Percentiles rank a stretch among this genome's conserved stretches.
phyloP scores from a whole-genome alignment of 2,888 invertebrate species.

The Pyrocoelia pectoralis region DNA sequence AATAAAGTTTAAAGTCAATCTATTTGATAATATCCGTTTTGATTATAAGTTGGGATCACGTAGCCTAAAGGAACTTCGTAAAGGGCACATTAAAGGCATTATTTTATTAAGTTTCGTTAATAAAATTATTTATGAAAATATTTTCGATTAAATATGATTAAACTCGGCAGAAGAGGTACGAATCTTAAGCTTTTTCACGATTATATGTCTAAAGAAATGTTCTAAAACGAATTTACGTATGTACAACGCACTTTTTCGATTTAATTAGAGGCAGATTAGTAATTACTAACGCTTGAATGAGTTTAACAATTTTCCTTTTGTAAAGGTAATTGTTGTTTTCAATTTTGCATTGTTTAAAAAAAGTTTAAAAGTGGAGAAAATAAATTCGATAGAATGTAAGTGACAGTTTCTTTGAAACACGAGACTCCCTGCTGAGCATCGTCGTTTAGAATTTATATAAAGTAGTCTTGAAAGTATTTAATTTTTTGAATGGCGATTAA shows the following conservation, averaged over 20 bases:
- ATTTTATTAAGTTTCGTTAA: neutral
- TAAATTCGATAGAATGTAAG: neutral
- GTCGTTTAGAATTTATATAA: neutral
- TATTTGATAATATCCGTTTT: neutral
- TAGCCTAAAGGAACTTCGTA: neutral
- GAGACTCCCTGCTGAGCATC: neutral
- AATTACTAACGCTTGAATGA: neutral
- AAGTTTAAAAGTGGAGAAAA: neutral
- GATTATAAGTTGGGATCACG: neutral
- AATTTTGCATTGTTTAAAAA: neutral
- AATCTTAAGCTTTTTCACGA: no score
- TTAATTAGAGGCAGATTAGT: neutral
- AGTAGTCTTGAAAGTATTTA: neutral
- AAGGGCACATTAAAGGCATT: neutral
- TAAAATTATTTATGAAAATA: no score
- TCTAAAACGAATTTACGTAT: no score
- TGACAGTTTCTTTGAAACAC: neutral
- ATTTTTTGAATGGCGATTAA: neutral
- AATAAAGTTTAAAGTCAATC: neutral
- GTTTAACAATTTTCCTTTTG: neutral
- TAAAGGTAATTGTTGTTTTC: neutral
- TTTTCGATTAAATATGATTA: no score
- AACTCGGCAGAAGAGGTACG: no score
- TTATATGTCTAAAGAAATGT: no score
- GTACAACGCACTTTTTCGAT: neutral